phyloP scores from a whole-genome alignment of 2,113 vertebrate species.

The Hyperopisus bebe region DNA sequence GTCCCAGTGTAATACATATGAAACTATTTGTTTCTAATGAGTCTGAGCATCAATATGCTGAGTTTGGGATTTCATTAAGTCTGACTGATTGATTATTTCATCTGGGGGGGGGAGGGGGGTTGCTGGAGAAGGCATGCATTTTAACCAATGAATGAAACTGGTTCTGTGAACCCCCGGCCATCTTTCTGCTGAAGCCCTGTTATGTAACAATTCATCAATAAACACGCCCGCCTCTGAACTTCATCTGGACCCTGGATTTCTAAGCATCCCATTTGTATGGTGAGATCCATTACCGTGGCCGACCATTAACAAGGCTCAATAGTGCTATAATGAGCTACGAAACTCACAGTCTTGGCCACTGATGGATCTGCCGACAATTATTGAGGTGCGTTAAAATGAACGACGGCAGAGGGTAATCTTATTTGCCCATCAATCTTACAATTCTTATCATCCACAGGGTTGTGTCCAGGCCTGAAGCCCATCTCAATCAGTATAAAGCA shows the following conservation, averaged over 20 bases:
- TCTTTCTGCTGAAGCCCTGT: background rate
- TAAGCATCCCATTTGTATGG: background rate
- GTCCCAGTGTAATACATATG: background rate
- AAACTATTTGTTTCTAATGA: background rate
- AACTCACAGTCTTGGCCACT: background rate
- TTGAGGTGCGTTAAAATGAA: background rate
- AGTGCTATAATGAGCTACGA: background rate
- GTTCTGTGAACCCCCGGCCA: background rate
- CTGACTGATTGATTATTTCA: constrained; percentile 26
- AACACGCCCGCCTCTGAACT: background rate
- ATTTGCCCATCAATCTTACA: background rate
- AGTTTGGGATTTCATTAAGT: constrained; percentile 25
- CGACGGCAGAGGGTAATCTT: background rate
- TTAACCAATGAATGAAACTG: background rate
- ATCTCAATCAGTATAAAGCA: background rate
- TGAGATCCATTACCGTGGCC: background rate
- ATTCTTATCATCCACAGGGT: background rate
- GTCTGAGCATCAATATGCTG: background rate
- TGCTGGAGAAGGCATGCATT: background rate
- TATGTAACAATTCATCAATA: background rate
- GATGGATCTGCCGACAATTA: background rate
- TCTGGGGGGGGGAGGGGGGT: background rate
- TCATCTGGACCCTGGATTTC: background rate
- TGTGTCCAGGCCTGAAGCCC: background rate
- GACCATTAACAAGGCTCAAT: constrained; percentile 11